Conservation (phyloP, 1,140 invertebrate species). For the Hycleus phaleratus region DNA sequence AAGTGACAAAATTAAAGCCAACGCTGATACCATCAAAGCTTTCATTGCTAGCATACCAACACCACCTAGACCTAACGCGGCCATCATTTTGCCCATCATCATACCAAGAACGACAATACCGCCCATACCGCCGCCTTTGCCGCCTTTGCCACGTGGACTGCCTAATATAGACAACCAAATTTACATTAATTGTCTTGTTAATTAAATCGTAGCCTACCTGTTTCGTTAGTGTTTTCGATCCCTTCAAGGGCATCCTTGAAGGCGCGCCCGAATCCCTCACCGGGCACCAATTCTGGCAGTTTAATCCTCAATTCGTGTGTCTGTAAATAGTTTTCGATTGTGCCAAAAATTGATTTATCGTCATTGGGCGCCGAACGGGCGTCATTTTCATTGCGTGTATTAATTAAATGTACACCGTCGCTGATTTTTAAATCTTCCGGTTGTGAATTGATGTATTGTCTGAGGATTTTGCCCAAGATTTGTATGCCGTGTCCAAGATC, state of each 20-base stretch:
- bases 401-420: constrained; percentile 56
- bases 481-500: constrained; percentile 31
- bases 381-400: constrained; percentile 32
- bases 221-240: constrained; percentile 27
- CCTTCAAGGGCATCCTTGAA: constrained; percentile 37
- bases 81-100: constrained; percentile 68
- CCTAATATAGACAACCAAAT: constrained; percentile 4
- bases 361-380: constrained; percentile 44
- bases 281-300: constrained; percentile 53
- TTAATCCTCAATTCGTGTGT: constrained; percentile 62
- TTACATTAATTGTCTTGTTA: neutral
- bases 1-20: constrained; percentile 64
- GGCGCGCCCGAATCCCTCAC: constrained; percentile 35
- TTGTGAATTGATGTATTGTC: constrained; percentile 35
- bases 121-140: constrained; percentile 31
- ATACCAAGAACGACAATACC: constrained; percentile 55
- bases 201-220: constrained; percentile 15
- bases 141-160: constrained; percentile 41
- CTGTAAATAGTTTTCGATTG: constrained; percentile 56
- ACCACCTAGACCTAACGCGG: constrained; percentile 61
- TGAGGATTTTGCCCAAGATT: constrained; percentile 34
- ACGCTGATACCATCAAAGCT: constrained; percentile 54
- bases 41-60: constrained; percentile 67
- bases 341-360: constrained; percentile 46
- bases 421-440: constrained; percentile 46